Evolutionary conservation across 2,113 vertebrate genomes (phyloP).

Genomic region (Paracanthobrama guichenoti): DNA sequence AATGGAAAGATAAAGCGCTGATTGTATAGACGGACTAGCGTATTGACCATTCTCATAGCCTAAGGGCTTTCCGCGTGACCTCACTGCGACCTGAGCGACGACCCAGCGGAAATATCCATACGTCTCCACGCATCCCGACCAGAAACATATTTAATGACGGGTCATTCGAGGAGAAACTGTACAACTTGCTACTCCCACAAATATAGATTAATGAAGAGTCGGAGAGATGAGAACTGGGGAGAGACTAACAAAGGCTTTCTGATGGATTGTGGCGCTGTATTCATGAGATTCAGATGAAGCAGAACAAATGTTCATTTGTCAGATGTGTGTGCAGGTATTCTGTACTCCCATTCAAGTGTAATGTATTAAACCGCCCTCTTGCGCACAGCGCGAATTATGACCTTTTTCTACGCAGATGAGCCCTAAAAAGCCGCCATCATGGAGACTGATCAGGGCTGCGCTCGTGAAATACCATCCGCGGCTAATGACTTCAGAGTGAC

Average conservation of each 20-base stretch:
- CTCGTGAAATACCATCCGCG: conserved; percentile 45
- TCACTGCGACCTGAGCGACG: conserved; percentile 74
- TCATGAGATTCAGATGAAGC: conserved; percentile 57
- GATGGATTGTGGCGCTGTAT: conserved; percentile 49
- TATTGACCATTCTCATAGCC: conserved; percentile 65
- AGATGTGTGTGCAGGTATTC: conserved; percentile 56
- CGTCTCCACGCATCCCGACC: neutral
- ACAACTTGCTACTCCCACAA: conserved; percentile 20
- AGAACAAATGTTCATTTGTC: conserved; percentile 61
- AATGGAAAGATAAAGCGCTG: conserved; percentile 79
- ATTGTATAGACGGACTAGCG: conserved; percentile 65
- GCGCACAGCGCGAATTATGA: conserved; percentile 36
- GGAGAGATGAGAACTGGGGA: conserved; percentile 27
- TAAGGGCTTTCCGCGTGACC: conserved; percentile 75
- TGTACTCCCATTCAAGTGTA: conserved; percentile 54
- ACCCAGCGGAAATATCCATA: conserved; percentile 55
- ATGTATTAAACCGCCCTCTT: conserved; percentile 46
- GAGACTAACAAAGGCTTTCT: conserved; percentile 52
- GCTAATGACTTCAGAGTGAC: conserved; percentile 46
- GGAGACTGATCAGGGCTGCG: conserved; percentile 44
- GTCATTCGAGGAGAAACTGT: neutral
- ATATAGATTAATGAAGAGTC: conserved; percentile 47
- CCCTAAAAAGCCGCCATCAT: conserved; percentile 53
- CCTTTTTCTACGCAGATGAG: conserved; percentile 55
- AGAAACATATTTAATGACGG: conserved; percentile 37